Evolutionary conservation across 2,113 vertebrate species (phyloP), one percentile per base, ranked within the genome.

Genomic region (Heterotis niloticus): DNA sequence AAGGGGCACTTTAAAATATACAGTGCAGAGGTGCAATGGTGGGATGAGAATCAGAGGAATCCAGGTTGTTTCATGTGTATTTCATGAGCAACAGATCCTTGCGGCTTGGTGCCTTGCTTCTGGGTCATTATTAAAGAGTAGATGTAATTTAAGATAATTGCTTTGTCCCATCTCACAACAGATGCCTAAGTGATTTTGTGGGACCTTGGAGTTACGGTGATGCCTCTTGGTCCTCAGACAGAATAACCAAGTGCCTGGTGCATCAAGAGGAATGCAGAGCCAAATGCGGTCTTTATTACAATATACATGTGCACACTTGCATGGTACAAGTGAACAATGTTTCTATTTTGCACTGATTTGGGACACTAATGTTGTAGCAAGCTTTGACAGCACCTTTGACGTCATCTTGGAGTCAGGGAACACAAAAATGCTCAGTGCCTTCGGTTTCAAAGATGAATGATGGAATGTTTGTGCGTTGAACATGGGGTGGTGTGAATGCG

Each of bases 141-240:
- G 66, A 78, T 78, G 52, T 78, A n/a, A 78, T 69, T 78, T 78
- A 57, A 78, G 20, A 69, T 78, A 69, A 78, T 78, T 78, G 77
- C 65, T 59, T 78, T 52, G 65, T 78, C 77, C 52, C 66, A 54
- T 78, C 51, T 78, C 65, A 51, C 65, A 69, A 70, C 77, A 78
- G 52, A 78, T 78, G 51, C 65, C 24, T 60, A 78, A 78, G 24
- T 78, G 66, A 52, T 64, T 56, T 78, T 78, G 14, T 78, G 75
- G 75, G 75, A 76, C 57, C 59, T 29, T 20, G n/a, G 0, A 11
- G 16, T 64, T 17, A 11, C 54, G 11, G 17, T n/a, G 16, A 20
- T 76, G 74, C 65, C 75, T 34, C 52, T 76, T 14, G 24, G 28
- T 44, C 28, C 28, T 62, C 24, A 76, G 28, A 34, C 16, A 12